A percentile compares a stretch with the other conserved stretches of the same genome.
phyloP scores from a whole-genome alignment of 2,113 vertebrate species.

The Pterocles burchelli region DNA sequence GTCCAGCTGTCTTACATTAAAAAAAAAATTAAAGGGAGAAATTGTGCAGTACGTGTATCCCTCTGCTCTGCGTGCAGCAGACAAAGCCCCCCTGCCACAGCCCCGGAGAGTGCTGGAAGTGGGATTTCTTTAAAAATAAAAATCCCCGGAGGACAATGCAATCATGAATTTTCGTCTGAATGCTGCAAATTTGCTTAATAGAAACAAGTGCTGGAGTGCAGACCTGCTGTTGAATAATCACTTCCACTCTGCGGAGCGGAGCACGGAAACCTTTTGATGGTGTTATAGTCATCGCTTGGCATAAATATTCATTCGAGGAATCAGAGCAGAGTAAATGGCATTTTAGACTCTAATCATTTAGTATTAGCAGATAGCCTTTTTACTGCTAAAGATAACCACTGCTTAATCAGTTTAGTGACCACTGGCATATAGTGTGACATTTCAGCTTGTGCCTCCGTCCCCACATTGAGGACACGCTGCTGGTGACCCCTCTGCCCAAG shows the following conservation, averaged over 20 bases:
- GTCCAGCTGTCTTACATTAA: neutral
- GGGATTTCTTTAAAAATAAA: conserved; percentile 14
- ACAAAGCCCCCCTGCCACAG: neutral
- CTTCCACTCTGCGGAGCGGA: conserved; percentile 48
- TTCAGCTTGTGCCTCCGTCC: conserved; percentile 36
- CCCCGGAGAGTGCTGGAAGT: accelerated
- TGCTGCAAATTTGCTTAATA: conserved; percentile 66
- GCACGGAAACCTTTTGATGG: conserved; percentile 60
- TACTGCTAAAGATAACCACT: conserved; percentile 65
- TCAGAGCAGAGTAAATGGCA: conserved; percentile 73
- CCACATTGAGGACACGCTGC: neutral
- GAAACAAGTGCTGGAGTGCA: conserved; percentile 62
- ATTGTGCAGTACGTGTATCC: neutral
- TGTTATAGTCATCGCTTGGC: conserved; percentile 67
- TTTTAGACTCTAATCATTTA: conserved; percentile 68
- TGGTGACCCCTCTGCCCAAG: neutral
- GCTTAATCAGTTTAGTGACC: conserved; percentile 72
- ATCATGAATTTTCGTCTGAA: conserved; percentile 53
- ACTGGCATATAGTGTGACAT: conserved; percentile 54
- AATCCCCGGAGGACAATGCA: conserved; percentile 9
- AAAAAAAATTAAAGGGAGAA: neutral
- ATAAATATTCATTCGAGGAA: conserved; percentile 74
- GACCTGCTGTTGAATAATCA: conserved; percentile 63
- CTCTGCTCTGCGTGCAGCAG: neutral
- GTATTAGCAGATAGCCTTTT: conserved; percentile 69